Base-by-base conservation (phyloP, 2,113 vertebrate genomes). In the Grammomys surdaster region DNA sequence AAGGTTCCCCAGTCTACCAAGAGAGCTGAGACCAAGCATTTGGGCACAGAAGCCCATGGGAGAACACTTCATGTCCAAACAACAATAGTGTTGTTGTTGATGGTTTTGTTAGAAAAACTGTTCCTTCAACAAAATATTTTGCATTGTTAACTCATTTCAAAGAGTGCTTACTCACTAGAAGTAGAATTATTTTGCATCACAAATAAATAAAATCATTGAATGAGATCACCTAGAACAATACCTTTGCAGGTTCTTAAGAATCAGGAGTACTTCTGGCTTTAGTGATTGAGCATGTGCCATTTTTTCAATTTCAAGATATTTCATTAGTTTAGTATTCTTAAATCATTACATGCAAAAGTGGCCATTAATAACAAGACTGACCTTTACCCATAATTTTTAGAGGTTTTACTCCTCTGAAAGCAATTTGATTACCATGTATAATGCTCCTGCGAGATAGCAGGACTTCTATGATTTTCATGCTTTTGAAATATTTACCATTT, bases 401-500 rank as follows among this genome's bases (percentile, higher is more conserved):
- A 63, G 11, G 10, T 0, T 67, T 56, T 89, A 80, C 81, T n/a
- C 3, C 2, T 73, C 40, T 82, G 16, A 80, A 73, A 70, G 6
- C 88, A n/a, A 86, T 33, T 80, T 46, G 63, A 89, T 33, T 67
- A 87, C 82, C 58, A 78, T 14, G 67, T 51, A 48, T n/a, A 31
- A 60, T 89, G 77, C 81, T 89, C 51, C 46, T 8, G 46, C 26
- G 8, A 7, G 12, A 36, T 77, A 88, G 72, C 80, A 48, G 22
- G 11, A 48, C 3, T 85, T 86, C 40, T 88, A 5, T 78, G 16
- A 36, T 88, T 85, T 67, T 70, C 4, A 40, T 81, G 11, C 3
- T 22, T 93, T 72, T 80, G 65, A 96, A 93, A 92, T 89, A 58
- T 67, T 82, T 90, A 24, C 60, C 17, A 76, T 93, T 92, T 82